Conservation (phyloP, 2,797 vertebrate species). For the Mastacembelus armatus region DNA sequence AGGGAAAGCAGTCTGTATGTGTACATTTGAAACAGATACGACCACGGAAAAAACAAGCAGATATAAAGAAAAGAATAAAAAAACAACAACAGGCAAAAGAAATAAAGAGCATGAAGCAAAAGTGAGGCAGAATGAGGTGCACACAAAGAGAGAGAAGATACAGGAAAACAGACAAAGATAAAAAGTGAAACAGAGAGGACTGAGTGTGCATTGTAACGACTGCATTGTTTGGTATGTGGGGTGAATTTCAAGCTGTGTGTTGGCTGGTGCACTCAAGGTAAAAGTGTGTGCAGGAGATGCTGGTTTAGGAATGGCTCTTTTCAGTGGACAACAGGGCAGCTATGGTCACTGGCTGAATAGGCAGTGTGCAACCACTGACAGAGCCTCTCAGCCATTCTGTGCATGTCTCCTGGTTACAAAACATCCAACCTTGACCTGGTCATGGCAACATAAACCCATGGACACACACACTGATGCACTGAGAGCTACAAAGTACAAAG, state of each 20-base stretch:
- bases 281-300: neutral
- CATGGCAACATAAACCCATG: conserved; percentile 9
- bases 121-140: conserved; percentile 16
- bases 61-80: conserved; percentile 11
- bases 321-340: conserved; percentile 19
- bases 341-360: conserved; percentile 36
- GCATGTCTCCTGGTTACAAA: conserved; percentile 54
- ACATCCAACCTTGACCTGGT: conserved; percentile 58
- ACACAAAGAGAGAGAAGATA: conserved; percentile 5
- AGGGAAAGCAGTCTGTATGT: conserved; percentile 1
- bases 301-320: conserved; percentile 23
- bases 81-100: conserved; percentile 1
- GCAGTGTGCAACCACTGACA: conserved; percentile 23
- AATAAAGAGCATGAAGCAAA: conserved; percentile 5
- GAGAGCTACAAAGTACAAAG: no score
- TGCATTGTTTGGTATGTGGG: conserved; percentile 12
- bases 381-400: conserved; percentile 70
- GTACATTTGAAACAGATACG: conserved; percentile 7
- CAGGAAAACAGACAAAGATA: conserved; percentile 2
- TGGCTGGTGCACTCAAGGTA: conserved; percentile 3
- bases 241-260: conserved; percentile 32
- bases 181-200: conserved; percentile 29
- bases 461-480: neutral
- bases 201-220: conserved; percentile 25
- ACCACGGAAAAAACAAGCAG: neutral